Conservation (phyloP, 2,113 vertebrate genomes). For the Crotalus tigris region DNA sequence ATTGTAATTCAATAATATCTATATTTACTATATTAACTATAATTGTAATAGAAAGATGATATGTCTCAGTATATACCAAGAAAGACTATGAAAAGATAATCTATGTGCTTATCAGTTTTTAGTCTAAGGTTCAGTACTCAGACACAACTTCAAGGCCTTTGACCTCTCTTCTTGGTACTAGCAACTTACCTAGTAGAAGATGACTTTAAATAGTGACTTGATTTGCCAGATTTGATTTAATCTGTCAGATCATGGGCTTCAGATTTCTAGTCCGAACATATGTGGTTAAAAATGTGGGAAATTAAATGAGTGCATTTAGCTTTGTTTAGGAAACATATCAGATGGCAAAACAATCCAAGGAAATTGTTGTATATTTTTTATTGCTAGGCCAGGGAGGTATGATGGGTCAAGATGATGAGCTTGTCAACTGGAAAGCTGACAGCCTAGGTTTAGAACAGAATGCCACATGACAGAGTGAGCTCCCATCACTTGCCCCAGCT, state of each 20-base stretch:
- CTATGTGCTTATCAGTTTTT: too few relatives aligned
- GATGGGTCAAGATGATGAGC: not conserved
- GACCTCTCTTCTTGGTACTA: too few relatives aligned
- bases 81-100: not conserved
- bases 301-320: not conserved
- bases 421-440: not conserved
- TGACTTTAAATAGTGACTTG: not conserved
- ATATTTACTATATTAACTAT: not conserved
- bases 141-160: not conserved
- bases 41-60: not conserved
- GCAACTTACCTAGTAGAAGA: not conserved
- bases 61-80: not conserved
- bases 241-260: not conserved
- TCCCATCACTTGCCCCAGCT: not conserved
- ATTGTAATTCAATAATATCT: not conserved
- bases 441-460: not conserved
- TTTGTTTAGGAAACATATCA: slow-evolving; percentile 5
- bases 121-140: not conserved
- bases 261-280: not conserved
- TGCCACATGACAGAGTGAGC: not conserved
- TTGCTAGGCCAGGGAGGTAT: slow-evolving; percentile 1
- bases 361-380: not conserved
- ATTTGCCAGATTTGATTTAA: not conserved
- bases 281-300: not conserved
- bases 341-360: not conserved